These are phyloP conservation scores for Saguinus midas DNA, from an alignment of 2,113 vertebrate genomes.

Conservation along the genomic window DNA sequence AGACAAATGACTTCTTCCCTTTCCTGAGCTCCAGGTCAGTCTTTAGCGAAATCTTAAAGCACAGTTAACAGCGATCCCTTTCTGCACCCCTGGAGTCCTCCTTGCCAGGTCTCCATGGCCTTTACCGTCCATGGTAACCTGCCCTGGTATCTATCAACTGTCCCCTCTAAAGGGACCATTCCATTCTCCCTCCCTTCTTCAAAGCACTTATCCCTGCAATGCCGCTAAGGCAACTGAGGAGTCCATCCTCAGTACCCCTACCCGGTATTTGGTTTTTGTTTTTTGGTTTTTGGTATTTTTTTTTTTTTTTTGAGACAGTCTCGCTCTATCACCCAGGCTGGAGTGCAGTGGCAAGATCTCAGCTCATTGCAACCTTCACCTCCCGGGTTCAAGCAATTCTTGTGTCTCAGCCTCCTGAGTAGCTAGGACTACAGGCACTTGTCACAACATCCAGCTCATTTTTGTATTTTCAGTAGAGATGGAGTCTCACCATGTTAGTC, in stretches of 20 bases:
- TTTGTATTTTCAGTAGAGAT: neutral
- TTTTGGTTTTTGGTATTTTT: no score
- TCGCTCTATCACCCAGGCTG: no score
- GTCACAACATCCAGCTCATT: no score
- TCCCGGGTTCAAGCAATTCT: no score
- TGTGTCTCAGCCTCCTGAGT: no score
- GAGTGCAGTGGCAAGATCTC: no score
- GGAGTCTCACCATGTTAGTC: neutral
- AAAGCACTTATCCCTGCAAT: accelerated
- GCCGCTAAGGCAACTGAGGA: neutral
- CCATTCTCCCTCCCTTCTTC: neutral
- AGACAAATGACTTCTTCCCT: neutral
- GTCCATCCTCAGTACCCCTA: neutral
- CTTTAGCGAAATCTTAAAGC: neutral
- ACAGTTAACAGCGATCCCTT: neutral
- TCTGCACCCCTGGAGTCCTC: neutral
- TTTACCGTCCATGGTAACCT: accelerated
- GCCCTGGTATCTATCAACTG: no score
- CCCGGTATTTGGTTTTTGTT: neutral
- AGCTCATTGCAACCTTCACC: no score
- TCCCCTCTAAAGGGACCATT: neutral
- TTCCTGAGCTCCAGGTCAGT: neutral
- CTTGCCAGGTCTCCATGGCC: neutral
- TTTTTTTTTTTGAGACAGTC: no score
- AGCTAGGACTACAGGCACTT: no score